phyloP scores from a whole-genome alignment of 2,113 vertebrate genomes.

The Calidris pygmaea region DNA sequence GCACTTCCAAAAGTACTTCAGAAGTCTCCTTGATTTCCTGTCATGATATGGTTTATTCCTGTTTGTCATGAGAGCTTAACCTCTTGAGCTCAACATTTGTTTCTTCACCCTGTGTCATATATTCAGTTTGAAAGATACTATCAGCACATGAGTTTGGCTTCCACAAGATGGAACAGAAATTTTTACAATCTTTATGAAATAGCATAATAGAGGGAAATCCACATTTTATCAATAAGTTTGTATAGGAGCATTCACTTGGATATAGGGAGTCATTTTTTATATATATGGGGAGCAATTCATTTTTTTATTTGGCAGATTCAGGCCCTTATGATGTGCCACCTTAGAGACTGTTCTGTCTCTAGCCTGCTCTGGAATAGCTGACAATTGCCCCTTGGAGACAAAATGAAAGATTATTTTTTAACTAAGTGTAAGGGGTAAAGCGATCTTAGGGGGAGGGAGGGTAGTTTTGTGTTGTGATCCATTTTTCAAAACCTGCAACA shows the following conservation, averaged over 20 bases:
- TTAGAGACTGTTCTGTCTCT: background rate
- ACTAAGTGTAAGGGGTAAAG: background rate
- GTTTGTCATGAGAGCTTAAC: background rate
- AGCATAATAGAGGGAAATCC: background rate
- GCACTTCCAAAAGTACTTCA: background rate
- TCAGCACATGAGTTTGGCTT: background rate
- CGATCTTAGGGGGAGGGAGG: background rate
- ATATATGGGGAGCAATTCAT: fast-evolving
- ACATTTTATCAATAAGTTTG: background rate
- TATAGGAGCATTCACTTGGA: background rate
- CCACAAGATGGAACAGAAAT: background rate
- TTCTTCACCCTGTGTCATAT: background rate
- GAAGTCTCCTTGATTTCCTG: background rate
- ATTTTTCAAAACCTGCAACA: background rate
- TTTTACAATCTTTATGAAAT: background rate
- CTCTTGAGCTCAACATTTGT: background rate
- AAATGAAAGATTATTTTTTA: background rate
- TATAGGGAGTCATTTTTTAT: background rate
- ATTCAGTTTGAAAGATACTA: background rate
- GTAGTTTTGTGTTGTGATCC: background rate
- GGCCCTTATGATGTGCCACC: background rate
- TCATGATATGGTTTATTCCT: background rate
- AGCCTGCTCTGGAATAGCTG: background rate
- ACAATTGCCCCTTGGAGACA: background rate
- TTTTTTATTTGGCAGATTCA: background rate